These are phyloP conservation scores for Leptopilina drosophilae DNA, from an alignment of 2,888 invertebrate genomes.

Conservation along the genomic window DNA sequence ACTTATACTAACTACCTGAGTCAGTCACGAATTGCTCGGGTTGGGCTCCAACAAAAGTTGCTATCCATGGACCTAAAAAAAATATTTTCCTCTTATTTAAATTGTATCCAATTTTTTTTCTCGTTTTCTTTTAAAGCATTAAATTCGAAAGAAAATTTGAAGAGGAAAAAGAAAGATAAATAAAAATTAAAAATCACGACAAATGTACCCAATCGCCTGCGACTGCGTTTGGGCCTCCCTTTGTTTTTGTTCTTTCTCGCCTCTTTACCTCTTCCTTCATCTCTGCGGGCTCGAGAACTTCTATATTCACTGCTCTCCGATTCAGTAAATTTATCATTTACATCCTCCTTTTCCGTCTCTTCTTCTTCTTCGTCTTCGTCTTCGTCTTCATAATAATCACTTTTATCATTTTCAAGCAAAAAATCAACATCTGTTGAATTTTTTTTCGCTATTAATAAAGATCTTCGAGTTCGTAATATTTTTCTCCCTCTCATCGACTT, in stretches of 20 bases:
- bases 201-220: slow-evolving; percentile 73
- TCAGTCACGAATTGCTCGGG: slow-evolving; percentile 71
- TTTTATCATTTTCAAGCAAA: slow-evolving; percentile 42
- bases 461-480: slow-evolving; percentile 48
- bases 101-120: neutral
- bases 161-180: slow-evolving; percentile 43
- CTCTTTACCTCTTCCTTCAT: slow-evolving; percentile 73
- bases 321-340: slow-evolving; percentile 41
- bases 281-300: slow-evolving; percentile 65
- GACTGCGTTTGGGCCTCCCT: slow-evolving; percentile 72
- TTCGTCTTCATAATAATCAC: slow-evolving; percentile 45
- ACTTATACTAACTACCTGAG: slow-evolving; percentile 66
- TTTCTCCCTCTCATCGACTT: slow-evolving; percentile 6
- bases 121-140: neutral
- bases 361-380: neutral
- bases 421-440: slow-evolving; percentile 51
- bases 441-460: slow-evolving; percentile 53
- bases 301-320: slow-evolving; percentile 61
- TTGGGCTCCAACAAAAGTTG: slow-evolving; percentile 70
- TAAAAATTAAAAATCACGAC: slow-evolving; percentile 33
- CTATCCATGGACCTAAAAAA: slow-evolving; percentile 67
- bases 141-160: neutral
- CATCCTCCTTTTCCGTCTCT: slow-evolving; percentile 48
- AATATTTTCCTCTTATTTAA: slow-evolving; percentile 5
- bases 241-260: slow-evolving; percentile 65